Evolutionary conservation across 1,140 invertebrate genomes (phyloP), one percentile per base, ranked within the genome.

Genomic region (Spodoptera litura): DNA sequence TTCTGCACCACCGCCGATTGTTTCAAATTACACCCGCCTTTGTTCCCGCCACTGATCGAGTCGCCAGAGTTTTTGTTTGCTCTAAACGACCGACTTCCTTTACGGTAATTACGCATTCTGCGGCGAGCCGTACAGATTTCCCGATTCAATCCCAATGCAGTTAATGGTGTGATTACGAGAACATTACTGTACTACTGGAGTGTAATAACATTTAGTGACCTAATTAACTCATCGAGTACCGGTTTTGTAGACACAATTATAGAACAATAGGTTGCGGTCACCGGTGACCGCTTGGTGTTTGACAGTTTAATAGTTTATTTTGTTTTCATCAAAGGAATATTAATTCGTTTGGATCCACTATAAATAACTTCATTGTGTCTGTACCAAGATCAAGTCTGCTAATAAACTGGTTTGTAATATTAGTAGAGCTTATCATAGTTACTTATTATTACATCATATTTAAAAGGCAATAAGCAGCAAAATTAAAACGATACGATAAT

Each of bases 1-100:
- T 87, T 86, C 86, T 86, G 84, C 88, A 88, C 87, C 88, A 88
- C 87, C 85, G 78, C 84, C 93, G 91, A 93, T 94, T 93, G 93
- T 94, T 94, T 93, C 92, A 91, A 93, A 93, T 93, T 94, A 94
- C 90, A 86, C 86, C 85, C 86, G 89, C 85, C 91, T 94, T 93
- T 93, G 91, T 92, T 92, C 88, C 88, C 85, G 85, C 88, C 87
- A 87, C 90, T 89, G 91, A 94, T 94, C 90, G 90, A 91, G 82
- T 90, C 87, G 88, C 88, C 87, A 76, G 83, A 84, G 87, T 93
- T 93, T 93, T 94, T 92, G 91, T 92, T 92, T 88, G 85, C 83
- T 85, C 88, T 89, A 87, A 93, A 90, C 89, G 86, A 88, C 84
- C 87, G 85, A 88, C 91, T 92, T 93, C 90, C 91, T 90, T 93